Conservation (phyloP, 2,797 vertebrate species). For the Argyrosomus regius region DNA sequence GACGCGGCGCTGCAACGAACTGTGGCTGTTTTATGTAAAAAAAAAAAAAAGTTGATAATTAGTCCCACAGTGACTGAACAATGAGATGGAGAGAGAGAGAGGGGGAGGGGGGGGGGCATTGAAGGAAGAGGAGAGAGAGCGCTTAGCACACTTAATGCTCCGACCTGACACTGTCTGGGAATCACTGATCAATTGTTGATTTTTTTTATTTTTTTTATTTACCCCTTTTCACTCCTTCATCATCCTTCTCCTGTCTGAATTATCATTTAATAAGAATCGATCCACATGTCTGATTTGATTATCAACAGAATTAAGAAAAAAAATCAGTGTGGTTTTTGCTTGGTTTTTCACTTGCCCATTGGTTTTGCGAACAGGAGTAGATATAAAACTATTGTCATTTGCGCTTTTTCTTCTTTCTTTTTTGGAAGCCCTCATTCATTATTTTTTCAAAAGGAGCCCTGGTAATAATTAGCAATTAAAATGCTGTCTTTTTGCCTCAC, state of each 20-base stretch:
- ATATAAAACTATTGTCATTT: slow-evolving; percentile 71
- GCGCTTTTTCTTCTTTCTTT: slow-evolving; percentile 28
- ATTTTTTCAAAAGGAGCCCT: slow-evolving; percentile 76
- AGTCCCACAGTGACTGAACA: slow-evolving; percentile 98
- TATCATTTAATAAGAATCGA: slow-evolving; percentile 33
- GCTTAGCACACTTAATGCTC: slow-evolving; percentile 86
- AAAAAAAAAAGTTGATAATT: slow-evolving; percentile 95
- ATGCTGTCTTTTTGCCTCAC: slow-evolving; percentile 76
- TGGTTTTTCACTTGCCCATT: slow-evolving; percentile 10
- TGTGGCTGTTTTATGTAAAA: slow-evolving; percentile 91
- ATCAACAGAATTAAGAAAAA: slow-evolving; percentile 3
- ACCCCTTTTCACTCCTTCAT: not conserved
- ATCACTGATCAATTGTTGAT: slow-evolving; percentile 79
- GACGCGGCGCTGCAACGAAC: slow-evolving; percentile 85
- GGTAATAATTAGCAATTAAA: slow-evolving; percentile 87
- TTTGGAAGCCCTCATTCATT: slow-evolving; percentile 61
- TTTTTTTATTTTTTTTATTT: slow-evolving; percentile 12
- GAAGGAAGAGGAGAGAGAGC: slow-evolving; percentile 72
- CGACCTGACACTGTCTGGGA: slow-evolving; percentile 83
- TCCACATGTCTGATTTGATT: slow-evolving; percentile 36
- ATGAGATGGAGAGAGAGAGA: slow-evolving; percentile 82
- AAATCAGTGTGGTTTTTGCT: slow-evolving; percentile 17
- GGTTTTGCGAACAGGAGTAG: slow-evolving; percentile 31
- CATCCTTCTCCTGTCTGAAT: slow-evolving; percentile 2
- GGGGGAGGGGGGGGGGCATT: slow-evolving; percentile 36